Evolutionary conservation across 2,113 vertebrate genomes (phyloP).

Genomic region (Clinocottus analis): DNA sequence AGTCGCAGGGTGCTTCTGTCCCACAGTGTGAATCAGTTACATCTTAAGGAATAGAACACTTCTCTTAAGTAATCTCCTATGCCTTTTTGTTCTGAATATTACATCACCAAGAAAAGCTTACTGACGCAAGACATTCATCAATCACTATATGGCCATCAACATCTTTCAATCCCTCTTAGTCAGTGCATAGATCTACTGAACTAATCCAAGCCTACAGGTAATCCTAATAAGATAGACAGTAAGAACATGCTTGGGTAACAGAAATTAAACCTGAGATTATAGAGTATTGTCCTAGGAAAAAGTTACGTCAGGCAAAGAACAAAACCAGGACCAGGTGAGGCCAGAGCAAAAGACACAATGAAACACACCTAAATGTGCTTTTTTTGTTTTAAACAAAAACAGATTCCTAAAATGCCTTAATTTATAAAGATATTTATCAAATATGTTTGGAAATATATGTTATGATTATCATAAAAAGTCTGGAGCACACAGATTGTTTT

Average conservation of each 20-base stretch:
- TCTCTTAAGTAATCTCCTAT: slow-evolving; percentile 23
- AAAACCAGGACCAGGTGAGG: background rate
- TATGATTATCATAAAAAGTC: slow-evolving; percentile 10
- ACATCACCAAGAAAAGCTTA: slow-evolving; percentile 44
- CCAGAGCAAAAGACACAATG: background rate
- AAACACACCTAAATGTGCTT: background rate
- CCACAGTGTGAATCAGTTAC: slow-evolving; percentile 23
- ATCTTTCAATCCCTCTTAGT: slow-evolving; percentile 58
- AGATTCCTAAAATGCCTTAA: slow-evolving; percentile 43
- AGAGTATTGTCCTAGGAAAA: background rate
- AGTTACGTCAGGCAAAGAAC: background rate
- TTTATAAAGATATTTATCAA: background rate
- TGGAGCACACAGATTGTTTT: background rate
- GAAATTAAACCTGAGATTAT: slow-evolving; percentile 19
- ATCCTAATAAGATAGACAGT: slow-evolving; percentile 24
- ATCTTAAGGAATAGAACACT: background rate
- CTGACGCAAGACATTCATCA: slow-evolving; percentile 61
- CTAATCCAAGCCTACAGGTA: slow-evolving; percentile 56
- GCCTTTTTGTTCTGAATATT: slow-evolving; percentile 39
- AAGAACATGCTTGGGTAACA: slow-evolving; percentile 25
- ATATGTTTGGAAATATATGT: slow-evolving; percentile 5
- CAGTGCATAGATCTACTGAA: slow-evolving; percentile 29
- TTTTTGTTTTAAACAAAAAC: background rate
- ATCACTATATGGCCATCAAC: slow-evolving; percentile 32
- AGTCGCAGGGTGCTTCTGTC: background rate